These are phyloP conservation scores for Boulengerochromis microlepis DNA, from an alignment of 2,113 vertebrate species.

Conservation along the genomic window DNA sequence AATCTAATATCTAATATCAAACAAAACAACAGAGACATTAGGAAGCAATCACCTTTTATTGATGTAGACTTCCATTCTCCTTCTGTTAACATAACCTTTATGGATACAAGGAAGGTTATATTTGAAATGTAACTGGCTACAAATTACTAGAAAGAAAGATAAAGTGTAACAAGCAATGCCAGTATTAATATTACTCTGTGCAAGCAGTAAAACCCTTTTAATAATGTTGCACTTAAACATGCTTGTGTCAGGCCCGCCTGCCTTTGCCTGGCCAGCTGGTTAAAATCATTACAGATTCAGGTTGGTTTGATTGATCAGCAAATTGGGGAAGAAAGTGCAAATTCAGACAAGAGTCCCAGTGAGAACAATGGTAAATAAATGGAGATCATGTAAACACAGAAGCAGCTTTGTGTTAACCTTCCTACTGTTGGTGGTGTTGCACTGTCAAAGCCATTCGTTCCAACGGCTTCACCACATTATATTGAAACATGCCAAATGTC, in stretches of 20 bases:
- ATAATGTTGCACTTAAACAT: neutral
- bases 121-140: neutral
- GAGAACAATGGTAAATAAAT: neutral
- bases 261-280: neutral
- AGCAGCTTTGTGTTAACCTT: neutral
- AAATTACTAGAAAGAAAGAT: neutral
- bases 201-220: neutral
- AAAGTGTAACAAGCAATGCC: neutral
- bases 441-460: neutral
- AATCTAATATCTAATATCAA: neutral
- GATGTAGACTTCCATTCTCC: neutral
- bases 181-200: neutral
- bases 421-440: neutral
- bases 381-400: neutral
- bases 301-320: neutral
- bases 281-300: neutral
- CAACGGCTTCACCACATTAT: neutral
- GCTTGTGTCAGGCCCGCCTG: neutral
- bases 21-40: neutral
- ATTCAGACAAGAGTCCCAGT: neutral
- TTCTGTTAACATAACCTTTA: neutral
- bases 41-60: neutral
- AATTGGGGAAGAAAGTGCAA: neutral
- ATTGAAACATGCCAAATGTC: rapidly evolving
- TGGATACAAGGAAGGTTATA: neutral